Percentiles rank a stretch among this genome's conserved stretches.
Conservation (phyloP, 2,113 vertebrate genomes). For the Protobothrops mucrosquamatus region DNA sequence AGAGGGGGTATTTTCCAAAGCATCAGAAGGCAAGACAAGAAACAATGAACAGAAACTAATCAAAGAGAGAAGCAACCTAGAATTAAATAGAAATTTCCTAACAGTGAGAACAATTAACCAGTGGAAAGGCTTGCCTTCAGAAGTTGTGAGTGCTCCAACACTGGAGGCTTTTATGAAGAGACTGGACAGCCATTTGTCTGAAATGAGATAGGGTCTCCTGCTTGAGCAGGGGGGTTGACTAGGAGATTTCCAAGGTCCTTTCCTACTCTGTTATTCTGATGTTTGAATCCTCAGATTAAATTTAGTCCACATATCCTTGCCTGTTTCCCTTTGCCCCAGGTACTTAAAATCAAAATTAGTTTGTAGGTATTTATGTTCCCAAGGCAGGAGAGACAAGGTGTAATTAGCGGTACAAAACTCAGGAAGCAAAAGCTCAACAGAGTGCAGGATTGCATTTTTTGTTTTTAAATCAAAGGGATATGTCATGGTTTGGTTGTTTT, state of each 20-base stretch:
- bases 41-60: not conserved
- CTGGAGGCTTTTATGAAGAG: not conserved
- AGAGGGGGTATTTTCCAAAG: not conserved
- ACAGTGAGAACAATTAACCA: not conserved
- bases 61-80: not conserved
- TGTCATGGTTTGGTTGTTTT: not conserved
- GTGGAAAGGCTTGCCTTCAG: not conserved
- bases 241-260: not conserved
- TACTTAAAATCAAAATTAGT: slow-evolving; percentile 47
- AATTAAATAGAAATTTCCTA: not conserved
- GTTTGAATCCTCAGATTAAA: slow-evolving; percentile 55
- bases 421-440: not conserved
- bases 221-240: not conserved
- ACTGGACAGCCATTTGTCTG: not conserved
- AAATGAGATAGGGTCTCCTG: not conserved
- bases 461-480: not conserved
- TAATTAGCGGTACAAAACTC: slow-evolving; percentile 33
- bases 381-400: slow-evolving; percentile 48
- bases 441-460: not conserved
- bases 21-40: not conserved
- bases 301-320: slow-evolving; percentile 45
- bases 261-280: not conserved
- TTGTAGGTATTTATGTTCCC: slow-evolving; percentile 33
- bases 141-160: not conserved
- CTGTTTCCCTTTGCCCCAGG: slow-evolving; percentile 40